These are phyloP conservation scores for Poecile atricapillus DNA, from an alignment of 2,113 vertebrate genomes.

Conservation along the genomic window DNA sequence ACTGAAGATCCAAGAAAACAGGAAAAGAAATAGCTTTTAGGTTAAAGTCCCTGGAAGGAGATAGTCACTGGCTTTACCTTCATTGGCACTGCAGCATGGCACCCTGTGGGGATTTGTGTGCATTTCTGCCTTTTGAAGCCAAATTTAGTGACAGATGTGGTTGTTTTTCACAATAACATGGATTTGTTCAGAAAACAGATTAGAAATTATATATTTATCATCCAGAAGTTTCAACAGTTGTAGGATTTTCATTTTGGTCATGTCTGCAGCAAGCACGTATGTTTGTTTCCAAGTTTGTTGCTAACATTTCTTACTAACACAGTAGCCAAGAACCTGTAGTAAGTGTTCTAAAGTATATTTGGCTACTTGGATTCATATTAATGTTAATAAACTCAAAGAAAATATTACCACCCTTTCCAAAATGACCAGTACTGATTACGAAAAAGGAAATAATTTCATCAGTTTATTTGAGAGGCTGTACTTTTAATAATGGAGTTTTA, in stretches of 20 bases:
- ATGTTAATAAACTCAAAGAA: background rate
- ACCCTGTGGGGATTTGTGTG: background rate
- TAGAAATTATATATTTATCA: background rate
- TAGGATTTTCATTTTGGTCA: background rate
- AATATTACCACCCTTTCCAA: background rate
- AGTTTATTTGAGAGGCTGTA: background rate
- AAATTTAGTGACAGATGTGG: background rate
- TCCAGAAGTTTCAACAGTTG: background rate
- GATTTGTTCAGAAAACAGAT: background rate
- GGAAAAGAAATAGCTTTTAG: background rate
- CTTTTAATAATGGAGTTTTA: background rate
- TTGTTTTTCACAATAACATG: fast-evolving
- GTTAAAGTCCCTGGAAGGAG: background rate
- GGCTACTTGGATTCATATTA: background rate
- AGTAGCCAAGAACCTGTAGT: background rate
- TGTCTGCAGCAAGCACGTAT: background rate
- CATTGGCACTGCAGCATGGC: background rate
- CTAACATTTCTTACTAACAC: background rate
- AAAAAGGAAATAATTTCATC: background rate
- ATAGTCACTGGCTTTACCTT: background rate
- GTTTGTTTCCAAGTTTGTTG: background rate
- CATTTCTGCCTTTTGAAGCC: background rate
- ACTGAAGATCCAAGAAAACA: background rate
- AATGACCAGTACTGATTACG: background rate
- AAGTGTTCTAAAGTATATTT: background rate